Conservation (phyloP, 1,140 invertebrate species). For the Zaprionus africanus region DNA sequence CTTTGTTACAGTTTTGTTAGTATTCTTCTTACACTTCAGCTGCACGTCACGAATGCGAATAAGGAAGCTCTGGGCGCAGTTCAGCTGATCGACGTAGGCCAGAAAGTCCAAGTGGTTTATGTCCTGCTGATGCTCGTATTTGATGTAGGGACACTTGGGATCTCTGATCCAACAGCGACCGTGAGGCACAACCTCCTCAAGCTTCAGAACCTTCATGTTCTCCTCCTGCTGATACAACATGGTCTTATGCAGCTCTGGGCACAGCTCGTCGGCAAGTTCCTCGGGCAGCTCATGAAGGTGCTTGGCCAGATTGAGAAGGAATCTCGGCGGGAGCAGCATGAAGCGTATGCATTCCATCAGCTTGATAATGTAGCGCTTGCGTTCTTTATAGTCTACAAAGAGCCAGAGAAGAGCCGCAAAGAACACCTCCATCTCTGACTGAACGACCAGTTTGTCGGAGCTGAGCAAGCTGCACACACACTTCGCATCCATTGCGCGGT, state of each 20-base stretch:
- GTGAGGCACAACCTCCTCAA: neutral
- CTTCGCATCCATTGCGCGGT: neutral
- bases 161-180: neutral
- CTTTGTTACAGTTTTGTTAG: neutral
- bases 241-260: neutral
- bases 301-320: neutral
- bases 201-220: neutral
- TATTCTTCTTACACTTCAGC: neutral
- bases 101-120: neutral
- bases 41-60: neutral
- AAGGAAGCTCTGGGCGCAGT: neutral
- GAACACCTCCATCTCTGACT: conserved; percentile 2
- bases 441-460: neutral
- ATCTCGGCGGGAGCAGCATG: neutral
- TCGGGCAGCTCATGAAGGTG: neutral
- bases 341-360: neutral
- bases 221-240: conserved; percentile 1
- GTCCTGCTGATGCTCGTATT: neutral
- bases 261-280: neutral
- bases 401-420: neutral
- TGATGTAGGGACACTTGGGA: neutral
- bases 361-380: neutral
- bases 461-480: neutral
- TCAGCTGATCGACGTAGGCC: neutral
- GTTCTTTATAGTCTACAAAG: neutral